phyloP scores from a whole-genome alignment of 1,140 invertebrate genomes.

The Propsilocerus akamusi region DNA sequence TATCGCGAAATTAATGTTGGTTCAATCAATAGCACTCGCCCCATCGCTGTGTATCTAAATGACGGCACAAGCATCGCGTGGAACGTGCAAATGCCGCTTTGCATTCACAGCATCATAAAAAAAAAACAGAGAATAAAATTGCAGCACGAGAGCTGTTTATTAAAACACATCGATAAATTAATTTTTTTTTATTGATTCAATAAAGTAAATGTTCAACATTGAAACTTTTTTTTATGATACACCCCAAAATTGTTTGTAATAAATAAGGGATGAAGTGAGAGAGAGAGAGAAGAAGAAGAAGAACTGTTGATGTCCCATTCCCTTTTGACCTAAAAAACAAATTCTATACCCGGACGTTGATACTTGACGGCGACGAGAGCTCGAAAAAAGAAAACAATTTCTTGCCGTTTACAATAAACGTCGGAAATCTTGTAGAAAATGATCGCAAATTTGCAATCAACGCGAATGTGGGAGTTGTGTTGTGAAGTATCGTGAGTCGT shows the following conservation, averaged over 20 bases:
- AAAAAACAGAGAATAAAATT: background rate
- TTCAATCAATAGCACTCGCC: too few species aligned
- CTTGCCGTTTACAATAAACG: background rate
- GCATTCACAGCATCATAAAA: background rate
- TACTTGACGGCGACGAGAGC: too few species aligned
- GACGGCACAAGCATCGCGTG: too few species aligned
- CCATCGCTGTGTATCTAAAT: too few species aligned
- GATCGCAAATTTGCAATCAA: conserved; percentile 1
- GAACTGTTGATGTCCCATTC: background rate
- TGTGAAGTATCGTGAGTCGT: background rate
- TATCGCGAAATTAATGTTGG: too few species aligned
- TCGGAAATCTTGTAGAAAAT: background rate
- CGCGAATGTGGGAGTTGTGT: background rate
- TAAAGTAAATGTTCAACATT: background rate
- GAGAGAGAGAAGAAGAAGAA: too few species aligned
- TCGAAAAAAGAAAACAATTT: background rate
- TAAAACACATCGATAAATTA: background rate
- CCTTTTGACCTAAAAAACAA: background rate
- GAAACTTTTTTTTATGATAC: background rate
- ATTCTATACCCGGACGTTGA: too few species aligned
- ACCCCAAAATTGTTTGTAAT: conserved; percentile 1
- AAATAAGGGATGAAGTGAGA: too few species aligned
- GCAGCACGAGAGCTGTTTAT: too few species aligned
- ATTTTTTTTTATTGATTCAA: background rate
- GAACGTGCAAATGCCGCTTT: too few species aligned